These are phyloP conservation scores for Schizotus pectinicornis DNA, from an alignment of 2,888 invertebrate species.

Conservation along the genomic window DNA sequence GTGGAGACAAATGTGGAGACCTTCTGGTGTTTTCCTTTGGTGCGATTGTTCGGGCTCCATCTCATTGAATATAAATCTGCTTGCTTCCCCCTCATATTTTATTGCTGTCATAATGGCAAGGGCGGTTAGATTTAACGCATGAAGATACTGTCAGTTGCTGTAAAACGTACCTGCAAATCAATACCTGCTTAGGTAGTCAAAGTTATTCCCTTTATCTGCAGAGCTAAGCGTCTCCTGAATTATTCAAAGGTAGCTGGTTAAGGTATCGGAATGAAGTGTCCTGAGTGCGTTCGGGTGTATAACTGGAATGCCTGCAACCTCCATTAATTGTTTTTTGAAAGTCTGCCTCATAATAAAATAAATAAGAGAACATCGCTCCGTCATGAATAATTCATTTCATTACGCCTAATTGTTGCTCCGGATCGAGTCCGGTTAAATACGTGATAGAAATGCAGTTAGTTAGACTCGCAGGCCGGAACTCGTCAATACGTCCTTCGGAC, in stretches of 20 bases:
- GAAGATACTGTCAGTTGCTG: conserved; percentile 6
- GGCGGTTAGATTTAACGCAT: conserved; percentile 10
- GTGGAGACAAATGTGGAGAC: too few species aligned
- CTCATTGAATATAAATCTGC: conserved; percentile 13
- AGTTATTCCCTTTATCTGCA: conserved; percentile 28
- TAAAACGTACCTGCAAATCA: conserved; percentile 21
- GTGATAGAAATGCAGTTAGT: conserved; percentile 1
- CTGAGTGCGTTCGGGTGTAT: conserved; percentile 13
- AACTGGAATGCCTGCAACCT: conserved; percentile 15
- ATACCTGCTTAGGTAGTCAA: conserved; percentile 29
- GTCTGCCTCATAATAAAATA: too few species aligned
- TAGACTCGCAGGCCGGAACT: conserved; percentile 10
- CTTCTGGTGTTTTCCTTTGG: conserved; percentile 5
- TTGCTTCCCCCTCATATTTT: conserved; percentile 12
- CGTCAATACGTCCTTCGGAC: conserved; percentile 35
- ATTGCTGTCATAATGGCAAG: conserved; percentile 4
- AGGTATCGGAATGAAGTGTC: conserved; percentile 21
- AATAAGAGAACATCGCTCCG: not conserved
- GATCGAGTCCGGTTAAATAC: not conserved
- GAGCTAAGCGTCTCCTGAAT: conserved; percentile 26
- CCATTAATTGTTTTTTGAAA: conserved; percentile 16
- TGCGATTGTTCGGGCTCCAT: conserved; percentile 10
- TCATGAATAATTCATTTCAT: conserved; percentile 25
- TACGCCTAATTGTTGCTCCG: conserved; percentile 17
- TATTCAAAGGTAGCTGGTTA: conserved; percentile 21